Evolutionary conservation across 64 coral and sea anemone species (phyloP), one percentile per base, ranked within the genome.

Genomic region (Montipora cactus): DNA sequence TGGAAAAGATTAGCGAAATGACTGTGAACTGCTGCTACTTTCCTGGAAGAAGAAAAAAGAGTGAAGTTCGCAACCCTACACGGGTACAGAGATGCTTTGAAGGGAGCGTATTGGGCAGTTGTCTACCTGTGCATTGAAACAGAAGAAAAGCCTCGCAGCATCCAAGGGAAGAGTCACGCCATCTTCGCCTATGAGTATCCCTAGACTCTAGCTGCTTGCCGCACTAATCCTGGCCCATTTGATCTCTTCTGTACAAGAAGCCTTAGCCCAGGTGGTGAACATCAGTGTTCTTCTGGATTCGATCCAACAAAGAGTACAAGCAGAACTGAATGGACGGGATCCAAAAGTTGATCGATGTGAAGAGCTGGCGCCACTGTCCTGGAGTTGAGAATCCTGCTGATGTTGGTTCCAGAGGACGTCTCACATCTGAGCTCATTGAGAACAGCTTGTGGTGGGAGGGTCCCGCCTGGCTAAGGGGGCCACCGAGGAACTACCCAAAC

Each of bases 1-100:
- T 90, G 57, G 58, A 90, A 22, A 78, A 19, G 55, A 13, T 69
- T 78, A 18, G 44, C 11, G 3, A 44, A 16, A 49, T 90, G 11
- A 79, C 3, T 0, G 76, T 80, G 4, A 57, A 18, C 16, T 58
- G 88, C 8, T 67, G 69, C 11, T 90, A 90, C 78, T 81, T 91
- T 44, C 51, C 64, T 3, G 6, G 75, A 53, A 64, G 51, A 48
- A 78, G 37, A 78, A 47, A 47, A 2, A 57, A 67, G 11, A 12
- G 55, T 87, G 3, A 77, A 75, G 55, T 82, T 37, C 8, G 77
- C 81, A 4, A 57, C 20, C 7, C 72, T 93, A 80, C 92, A 94
- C 10, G 93, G 93, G 5, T 94, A 67, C 49, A 72, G 93, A 84
- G 87, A 95, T 79, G 87, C 93, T 16, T 95, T 80, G 1, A 89